These are phyloP conservation scores for Solea solea DNA, from an alignment of 2,113 vertebrate genomes.

Conservation along the genomic window DNA sequence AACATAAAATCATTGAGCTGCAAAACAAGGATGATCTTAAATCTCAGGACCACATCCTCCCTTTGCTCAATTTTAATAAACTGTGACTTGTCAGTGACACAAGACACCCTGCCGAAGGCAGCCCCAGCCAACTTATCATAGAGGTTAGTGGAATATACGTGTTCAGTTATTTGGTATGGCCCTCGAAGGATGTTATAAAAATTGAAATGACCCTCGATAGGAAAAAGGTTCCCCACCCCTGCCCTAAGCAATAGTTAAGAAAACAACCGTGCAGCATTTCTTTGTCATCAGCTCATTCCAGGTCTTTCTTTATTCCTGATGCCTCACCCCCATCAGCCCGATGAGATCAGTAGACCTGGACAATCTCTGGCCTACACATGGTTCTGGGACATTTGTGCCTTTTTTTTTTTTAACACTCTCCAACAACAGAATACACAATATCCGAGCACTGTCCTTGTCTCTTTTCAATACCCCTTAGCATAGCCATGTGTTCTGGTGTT, in stretches of 20 bases:
- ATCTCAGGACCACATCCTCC: background rate
- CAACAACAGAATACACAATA: constrained; percentile 16
- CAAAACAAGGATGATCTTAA: background rate
- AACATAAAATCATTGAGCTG: too few species aligned
- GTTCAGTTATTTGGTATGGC: background rate
- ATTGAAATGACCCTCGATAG: background rate
- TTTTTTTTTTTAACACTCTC: constrained; percentile 12
- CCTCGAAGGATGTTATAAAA: constrained; percentile 1
- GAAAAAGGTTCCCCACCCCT: background rate
- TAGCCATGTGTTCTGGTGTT: constrained; percentile 31
- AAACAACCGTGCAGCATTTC: constrained; percentile 32
- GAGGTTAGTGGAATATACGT: background rate
- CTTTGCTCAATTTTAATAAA: background rate
- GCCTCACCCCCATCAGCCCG: constrained; percentile 30
- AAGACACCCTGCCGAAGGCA: background rate
- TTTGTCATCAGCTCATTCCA: constrained; percentile 6
- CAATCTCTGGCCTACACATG: constrained; percentile 31
- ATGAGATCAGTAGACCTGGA: constrained; percentile 58
- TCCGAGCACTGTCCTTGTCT: constrained; percentile 39
- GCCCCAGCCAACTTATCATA: background rate
- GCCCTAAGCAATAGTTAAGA: constrained; percentile 20
- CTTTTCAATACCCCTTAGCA: constrained; percentile 9
- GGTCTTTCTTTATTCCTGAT: constrained; percentile 25
- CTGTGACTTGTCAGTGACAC: background rate
- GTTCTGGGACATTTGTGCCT: constrained; percentile 36